Evolutionary conservation across 2,113 vertebrate genomes (phyloP), one percentile per base, ranked within the genome.

Genomic region (Copsychus sechellarum): DNA sequence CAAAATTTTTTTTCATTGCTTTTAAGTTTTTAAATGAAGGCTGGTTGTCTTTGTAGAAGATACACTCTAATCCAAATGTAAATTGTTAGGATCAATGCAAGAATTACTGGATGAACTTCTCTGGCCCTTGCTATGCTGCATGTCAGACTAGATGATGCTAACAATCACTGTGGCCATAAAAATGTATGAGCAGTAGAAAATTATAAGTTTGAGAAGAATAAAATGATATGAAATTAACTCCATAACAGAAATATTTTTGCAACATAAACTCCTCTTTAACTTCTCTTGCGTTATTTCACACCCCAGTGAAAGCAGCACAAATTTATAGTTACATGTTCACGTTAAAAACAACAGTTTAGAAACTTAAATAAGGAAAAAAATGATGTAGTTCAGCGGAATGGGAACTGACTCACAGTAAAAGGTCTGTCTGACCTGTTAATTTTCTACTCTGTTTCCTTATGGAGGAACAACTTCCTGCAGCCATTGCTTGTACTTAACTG

Each of bases 21-120:
- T 97, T 96, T 81, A 95, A 89, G 77, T 91, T 95, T 96, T 88
- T 53, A 91, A 92, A 85, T 81, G 40, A 81, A 87, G 77, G 81
- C 48, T 76, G 73, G 51, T 81, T 89, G 73, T 91, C 86, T 96
- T 79, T 78, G n/a, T 72, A 72, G 81, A 92, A 86, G 48, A 92
- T 95, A 92, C 0, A 60, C 72, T 74, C 91, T 93, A 93, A 91
- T 93, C 77, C 91, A 91, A 92, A 95, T 93, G 93, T 95, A 95
- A 97, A 96, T 97, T 95, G 81, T 95, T 91, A 51, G 84, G 91
- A 95, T 96, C 94, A 85, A n/a, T 95, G 92, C 86, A 95, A 93
- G 89, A 93, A 93, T 96, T 96, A 97, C 86, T 91, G 73, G 73
- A 72, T 97, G 95, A 97, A 97, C 94, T 95, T 95, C 83, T 92